Conservation (phyloP, 2,113 vertebrate genomes). For the Cranoglanis bouderius region DNA sequence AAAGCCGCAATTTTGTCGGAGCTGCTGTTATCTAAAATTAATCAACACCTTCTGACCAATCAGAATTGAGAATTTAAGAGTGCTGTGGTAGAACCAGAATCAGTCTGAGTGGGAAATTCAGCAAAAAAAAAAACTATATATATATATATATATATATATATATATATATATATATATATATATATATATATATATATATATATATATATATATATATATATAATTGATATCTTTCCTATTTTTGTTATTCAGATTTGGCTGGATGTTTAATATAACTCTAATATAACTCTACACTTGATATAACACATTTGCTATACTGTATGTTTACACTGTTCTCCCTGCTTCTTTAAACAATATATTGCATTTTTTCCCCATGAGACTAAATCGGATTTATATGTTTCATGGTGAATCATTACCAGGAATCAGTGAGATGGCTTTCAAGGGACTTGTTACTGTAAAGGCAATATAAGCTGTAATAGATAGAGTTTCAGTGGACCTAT, state of each 20-base stretch:
- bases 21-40: neutral
- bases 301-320: neutral
- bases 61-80: neutral
- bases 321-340: neutral
- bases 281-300: neutral
- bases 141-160: too few relatives aligned
- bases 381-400: neutral
- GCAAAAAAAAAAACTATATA: too few relatives aligned
- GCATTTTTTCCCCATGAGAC: neutral
- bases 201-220: too few relatives aligned
- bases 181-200: too few relatives aligned
- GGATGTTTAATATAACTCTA: neutral
- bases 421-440: slow-evolving; percentile 26
- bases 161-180: too few relatives aligned
- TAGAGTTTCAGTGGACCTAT: neutral
- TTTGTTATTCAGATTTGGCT: neutral
- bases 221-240: neutral
- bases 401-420: neutral
- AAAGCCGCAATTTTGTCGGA: too few relatives aligned
- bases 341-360: neutral
- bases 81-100: too few relatives aligned
- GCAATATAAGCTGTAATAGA: neutral
- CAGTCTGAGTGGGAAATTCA: too few relatives aligned
- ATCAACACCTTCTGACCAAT: neutral
- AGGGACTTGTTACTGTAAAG: slow-evolving; percentile 27